Evolutionary conservation across 2,888 invertebrate genomes (phyloP).

Genomic region (Melanostoma scalare): DNA sequence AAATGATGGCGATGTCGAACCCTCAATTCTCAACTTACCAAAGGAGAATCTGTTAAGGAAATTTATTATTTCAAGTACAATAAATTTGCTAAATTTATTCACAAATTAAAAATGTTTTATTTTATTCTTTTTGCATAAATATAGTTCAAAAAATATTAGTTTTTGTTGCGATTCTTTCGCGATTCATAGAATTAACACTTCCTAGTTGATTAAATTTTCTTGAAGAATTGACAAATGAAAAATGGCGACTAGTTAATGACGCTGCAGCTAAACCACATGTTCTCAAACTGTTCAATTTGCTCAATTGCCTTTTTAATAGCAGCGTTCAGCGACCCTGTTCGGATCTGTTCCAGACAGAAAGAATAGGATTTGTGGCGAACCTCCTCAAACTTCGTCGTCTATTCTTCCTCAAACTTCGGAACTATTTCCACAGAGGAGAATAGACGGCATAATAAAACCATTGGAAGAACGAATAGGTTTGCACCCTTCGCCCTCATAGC

Average conservation of each 20-base stretch:
- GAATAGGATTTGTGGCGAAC: too few relatives aligned
- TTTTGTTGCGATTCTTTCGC: conserved; percentile 19
- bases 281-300: conserved; percentile 1
- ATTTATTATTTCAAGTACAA: conserved; percentile 13
- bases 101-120: conserved; percentile 42
- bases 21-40: conserved; percentile 61
- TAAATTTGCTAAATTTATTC: conserved; percentile 37
- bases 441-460: too few relatives aligned
- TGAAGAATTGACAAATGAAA: background rate
- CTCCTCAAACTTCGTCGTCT: too few relatives aligned
- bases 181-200: conserved; percentile 32
- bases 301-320: background rate
- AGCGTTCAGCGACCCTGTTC: background rate
- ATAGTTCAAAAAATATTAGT: conserved; percentile 8
- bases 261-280: background rate
- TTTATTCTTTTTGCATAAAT: conserved; percentile 30
- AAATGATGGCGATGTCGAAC: conserved; percentile 11
- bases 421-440: too few relatives aligned
- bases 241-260: conserved; percentile 2
- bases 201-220: conserved; percentile 6
- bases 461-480: too few relatives aligned
- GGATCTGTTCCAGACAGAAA: too few relatives aligned
- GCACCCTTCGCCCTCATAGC: too few relatives aligned
- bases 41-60: conserved; percentile 33
- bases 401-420: too few relatives aligned